Evolutionary conservation across 2,797 vertebrate genomes (phyloP).

Genomic region (Acanthiza pusilla): DNA sequence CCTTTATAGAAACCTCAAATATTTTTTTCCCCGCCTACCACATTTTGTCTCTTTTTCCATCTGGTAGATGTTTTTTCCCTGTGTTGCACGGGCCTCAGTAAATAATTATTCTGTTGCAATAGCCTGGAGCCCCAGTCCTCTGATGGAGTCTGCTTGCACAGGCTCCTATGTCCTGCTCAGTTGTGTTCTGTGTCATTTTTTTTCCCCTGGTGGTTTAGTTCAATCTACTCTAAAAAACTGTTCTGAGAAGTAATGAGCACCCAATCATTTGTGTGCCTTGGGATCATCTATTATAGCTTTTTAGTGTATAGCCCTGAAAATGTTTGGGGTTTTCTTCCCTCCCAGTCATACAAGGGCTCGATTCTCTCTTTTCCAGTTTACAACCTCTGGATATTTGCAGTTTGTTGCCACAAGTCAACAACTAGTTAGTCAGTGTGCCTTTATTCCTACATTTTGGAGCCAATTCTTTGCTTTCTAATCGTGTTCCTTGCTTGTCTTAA

Average conservation of each 20-base stretch:
- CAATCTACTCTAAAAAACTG: not conserved
- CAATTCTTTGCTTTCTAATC: not conserved
- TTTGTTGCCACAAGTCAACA: not conserved
- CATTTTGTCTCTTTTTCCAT: conserved; percentile 34
- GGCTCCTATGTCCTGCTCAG: not conserved
- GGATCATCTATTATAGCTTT: not conserved
- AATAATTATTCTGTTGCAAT: conserved; percentile 13
- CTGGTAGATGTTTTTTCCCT: not conserved
- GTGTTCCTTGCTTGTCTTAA: not conserved
- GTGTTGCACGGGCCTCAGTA: not conserved
- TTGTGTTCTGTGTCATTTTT: not conserved
- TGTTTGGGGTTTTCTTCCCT: not conserved
- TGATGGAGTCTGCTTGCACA: not conserved
- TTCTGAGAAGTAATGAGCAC: not conserved
- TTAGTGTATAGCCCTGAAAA: not conserved
- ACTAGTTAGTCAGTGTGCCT: not conserved
- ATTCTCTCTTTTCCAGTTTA: not conserved
- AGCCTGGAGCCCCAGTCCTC: not conserved
- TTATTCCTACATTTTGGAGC: not conserved
- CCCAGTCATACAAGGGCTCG: not conserved
- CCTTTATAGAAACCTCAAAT: conserved; percentile 40
- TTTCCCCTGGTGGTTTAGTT: not conserved
- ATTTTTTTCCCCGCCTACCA: not conserved
- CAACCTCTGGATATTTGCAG: not conserved
- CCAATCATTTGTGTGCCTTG: not conserved